These are phyloP conservation scores for Epicampocera succincta DNA, from an alignment of 2,888 invertebrate genomes.

Conservation along the genomic window DNA sequence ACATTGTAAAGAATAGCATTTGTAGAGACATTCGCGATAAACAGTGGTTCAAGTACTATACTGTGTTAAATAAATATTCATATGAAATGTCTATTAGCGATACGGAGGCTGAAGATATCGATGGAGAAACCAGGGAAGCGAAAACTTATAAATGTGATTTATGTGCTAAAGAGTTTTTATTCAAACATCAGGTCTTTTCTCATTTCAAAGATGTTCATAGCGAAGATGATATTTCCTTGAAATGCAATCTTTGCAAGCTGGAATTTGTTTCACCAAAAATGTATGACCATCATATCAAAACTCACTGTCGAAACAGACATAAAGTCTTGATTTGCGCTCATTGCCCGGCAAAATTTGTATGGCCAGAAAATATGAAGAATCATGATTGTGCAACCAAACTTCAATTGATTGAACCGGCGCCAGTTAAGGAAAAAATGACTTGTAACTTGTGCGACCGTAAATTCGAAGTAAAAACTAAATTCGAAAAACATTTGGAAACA, in stretches of 20 bases:
- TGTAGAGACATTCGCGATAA: constrained; percentile 72
- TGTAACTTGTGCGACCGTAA: constrained; percentile 82
- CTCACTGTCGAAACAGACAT: constrained; percentile 78
- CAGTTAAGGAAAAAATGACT: constrained; percentile 75
- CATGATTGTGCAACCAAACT: constrained; percentile 74
- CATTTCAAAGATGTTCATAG: constrained; percentile 77
- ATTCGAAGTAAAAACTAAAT: constrained; percentile 77
- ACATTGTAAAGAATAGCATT: constrained; percentile 72
- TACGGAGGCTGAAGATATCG: constrained; percentile 77
- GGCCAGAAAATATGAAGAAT: constrained; percentile 76
- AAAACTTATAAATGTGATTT: constrained; percentile 74
- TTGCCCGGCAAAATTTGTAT: constrained; percentile 79
- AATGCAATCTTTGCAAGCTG: constrained; percentile 83
- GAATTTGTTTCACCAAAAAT: constrained; percentile 83
- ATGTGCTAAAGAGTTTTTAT: constrained; percentile 74
- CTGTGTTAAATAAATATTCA: constrained; percentile 76
- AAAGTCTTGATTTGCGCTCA: constrained; percentile 76
- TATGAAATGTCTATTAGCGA: constrained; percentile 79
- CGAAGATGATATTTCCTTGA: constrained; percentile 81
- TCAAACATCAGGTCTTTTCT: constrained; percentile 75
- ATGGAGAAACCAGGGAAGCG: background rate
- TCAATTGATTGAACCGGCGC: constrained; percentile 2
- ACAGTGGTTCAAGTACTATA: constrained; percentile 74
- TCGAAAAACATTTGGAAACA: constrained; percentile 75
- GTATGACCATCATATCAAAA: constrained; percentile 82